Evolutionary conservation across 2,113 vertebrate species (phyloP).

Genomic region (Passer montanus): DNA sequence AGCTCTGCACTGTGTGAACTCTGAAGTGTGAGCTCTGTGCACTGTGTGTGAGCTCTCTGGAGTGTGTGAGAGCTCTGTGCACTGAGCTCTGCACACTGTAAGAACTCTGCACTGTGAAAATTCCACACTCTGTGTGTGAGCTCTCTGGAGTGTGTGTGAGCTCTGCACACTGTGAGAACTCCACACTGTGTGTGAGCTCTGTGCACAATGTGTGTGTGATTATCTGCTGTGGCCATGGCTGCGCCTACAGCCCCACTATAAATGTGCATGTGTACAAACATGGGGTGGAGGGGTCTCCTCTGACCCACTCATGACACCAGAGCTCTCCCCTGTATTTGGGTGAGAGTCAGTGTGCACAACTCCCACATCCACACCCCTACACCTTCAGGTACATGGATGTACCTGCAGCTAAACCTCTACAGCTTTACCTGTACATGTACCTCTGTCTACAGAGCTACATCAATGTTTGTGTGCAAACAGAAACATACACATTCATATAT

Average conservation of each 20-base stretch:
- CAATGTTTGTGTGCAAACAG: not conserved
- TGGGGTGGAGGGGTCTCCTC: rapidly evolving
- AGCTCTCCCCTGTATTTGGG: not conserved
- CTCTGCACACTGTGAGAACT: not conserved
- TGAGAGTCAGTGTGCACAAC: not conserved
- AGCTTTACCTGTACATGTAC: not conserved
- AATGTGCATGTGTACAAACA: not conserved
- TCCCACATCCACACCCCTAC: not conserved
- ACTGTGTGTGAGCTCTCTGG: too few species aligned
- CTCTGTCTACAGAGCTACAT: not conserved
- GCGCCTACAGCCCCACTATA: not conserved
- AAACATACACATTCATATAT: not conserved
- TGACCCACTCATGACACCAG: not conserved
- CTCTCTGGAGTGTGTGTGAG: too few species aligned
- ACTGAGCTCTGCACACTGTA: too few species aligned
- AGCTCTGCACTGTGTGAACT: not conserved
- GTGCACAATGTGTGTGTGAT: not conserved
- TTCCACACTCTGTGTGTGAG: too few species aligned
- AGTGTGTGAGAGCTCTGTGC: too few species aligned
- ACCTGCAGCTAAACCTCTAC: not conserved
- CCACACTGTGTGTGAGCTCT: not conserved
- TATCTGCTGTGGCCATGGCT: not conserved
- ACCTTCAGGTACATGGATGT: not conserved
- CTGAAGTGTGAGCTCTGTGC: not conserved
- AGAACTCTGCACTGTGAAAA: not conserved